Base-by-base conservation (phyloP, 2,797 vertebrate genomes). In the Urocyon cinereoargenteus region DNA sequence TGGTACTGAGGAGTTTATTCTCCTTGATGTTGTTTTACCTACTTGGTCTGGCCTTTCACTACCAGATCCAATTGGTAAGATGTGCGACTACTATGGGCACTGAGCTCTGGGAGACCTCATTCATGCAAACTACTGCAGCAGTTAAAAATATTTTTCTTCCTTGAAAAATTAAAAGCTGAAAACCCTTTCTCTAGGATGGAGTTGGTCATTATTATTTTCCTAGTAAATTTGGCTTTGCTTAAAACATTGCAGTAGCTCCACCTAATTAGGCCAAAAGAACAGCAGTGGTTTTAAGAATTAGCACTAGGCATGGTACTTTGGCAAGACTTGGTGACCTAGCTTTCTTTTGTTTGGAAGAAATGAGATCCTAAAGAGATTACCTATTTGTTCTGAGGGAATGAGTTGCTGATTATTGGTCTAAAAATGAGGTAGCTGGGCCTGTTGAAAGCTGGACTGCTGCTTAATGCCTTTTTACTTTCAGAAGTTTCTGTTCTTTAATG, bases 1-100 rank as follows among this genome's bases (percentile, higher is more conserved):
- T 97, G 68, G 83, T 89, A 90, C 96, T 98, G 97, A 97, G 96
- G 94, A 97, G 96, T 91, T 96, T 87, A 75, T 95, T 82, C 78
- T 77, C 96, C 62, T 78, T 18, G 11, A 59, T 64, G 97, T 68
- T 97, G 53, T 96, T 97, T 96, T 92, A 97, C 86, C 49, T 64
- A 49, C 40, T 90, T 94, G 86, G 94, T 87, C 81, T 96, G 96
- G 87, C 79, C 92, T 96, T 98, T 98, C 68, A 90, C 62, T 87
- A 96, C 31, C 85, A 92, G 86, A 96, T 98, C 64, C 31, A 95
- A 93, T 4, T 91, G 94, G 66, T 96, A 70, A 79, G 94, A 36
- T 95, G 57, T 96, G 86, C 62, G 95, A 94, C 9, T 66, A 72
- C 45, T 84, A 55, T 84, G 34, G 62, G 68, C 45, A 15, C n/a